A percentile compares a stretch with the other conserved stretches of the same genome.
phyloP scores from a whole-genome alignment of 2,888 invertebrate species.

The Pyrochroa serraticornis region DNA sequence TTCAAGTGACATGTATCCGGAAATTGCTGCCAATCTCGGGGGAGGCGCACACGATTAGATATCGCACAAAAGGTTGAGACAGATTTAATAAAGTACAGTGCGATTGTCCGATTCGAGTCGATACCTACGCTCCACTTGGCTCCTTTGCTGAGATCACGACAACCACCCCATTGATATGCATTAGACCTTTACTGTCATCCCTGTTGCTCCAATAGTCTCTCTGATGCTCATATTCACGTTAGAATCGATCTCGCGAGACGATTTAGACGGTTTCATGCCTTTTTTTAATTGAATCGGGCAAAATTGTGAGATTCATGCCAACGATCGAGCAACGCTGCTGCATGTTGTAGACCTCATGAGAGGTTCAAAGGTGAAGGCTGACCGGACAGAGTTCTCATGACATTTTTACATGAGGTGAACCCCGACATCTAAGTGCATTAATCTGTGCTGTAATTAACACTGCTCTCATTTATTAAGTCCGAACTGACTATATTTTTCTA shows the following conservation, averaged over 20 bases:
- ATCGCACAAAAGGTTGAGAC: slow-evolving; percentile 55
- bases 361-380: slow-evolving; percentile 43
- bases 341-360: slow-evolving; percentile 17
- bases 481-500: slow-evolving; percentile 25
- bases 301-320: neutral
- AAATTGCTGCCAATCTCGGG: slow-evolving; percentile 60
- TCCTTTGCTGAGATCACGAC: slow-evolving; percentile 34
- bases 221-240: slow-evolving; percentile 42
- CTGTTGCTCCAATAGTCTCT: slow-evolving; percentile 34
- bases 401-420: slow-evolving; percentile 49
- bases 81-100: slow-evolving; percentile 58
- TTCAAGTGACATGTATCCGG: slow-evolving; percentile 58
- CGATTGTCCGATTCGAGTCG: slow-evolving; percentile 55
- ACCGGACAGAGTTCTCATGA: slow-evolving; percentile 45
- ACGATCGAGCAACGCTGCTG: slow-evolving; percentile 22
- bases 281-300: neutral
- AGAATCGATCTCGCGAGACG: no score
- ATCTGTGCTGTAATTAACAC: slow-evolving; percentile 53
- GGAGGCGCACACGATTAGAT: slow-evolving; percentile 56
- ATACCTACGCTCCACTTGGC: slow-evolving; percentile 49
- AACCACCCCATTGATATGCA: slow-evolving; percentile 54
- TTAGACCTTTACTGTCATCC: slow-evolving; percentile 47
- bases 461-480: slow-evolving; percentile 52
- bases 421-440: slow-evolving; percentile 49
- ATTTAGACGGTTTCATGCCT: no score